Percentiles rank a stretch among this genome's conserved stretches.
Evolutionary conservation across 1,140 invertebrate genomes (phyloP).

Genomic region (Drosophila kohkoa): DNA sequence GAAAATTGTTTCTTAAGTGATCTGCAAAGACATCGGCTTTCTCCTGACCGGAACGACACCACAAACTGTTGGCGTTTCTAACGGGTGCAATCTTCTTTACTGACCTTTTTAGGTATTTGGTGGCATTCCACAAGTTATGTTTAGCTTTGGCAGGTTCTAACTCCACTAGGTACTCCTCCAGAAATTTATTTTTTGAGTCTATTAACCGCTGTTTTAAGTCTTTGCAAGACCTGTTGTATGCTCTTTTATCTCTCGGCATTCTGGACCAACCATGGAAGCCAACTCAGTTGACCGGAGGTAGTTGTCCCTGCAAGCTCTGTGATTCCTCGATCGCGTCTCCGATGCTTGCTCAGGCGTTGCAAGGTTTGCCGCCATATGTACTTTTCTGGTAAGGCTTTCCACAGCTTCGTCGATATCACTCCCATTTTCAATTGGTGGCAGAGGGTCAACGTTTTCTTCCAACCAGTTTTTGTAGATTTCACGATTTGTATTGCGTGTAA

Average conservation of each 20-base stretch:
- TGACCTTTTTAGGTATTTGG: not conserved
- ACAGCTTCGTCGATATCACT: not conserved
- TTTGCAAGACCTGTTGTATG: conserved; percentile 5
- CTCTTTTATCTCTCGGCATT: not conserved
- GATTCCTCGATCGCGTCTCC: no score
- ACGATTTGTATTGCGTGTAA: not conserved
- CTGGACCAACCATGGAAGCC: not conserved
- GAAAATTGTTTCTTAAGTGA: not conserved
- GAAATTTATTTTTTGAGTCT: not conserved
- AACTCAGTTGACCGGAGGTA: not conserved
- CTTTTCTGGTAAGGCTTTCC: not conserved
- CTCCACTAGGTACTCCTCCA: not conserved
- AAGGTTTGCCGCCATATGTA: no score
- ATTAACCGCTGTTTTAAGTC: not conserved
- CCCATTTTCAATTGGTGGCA: not conserved
- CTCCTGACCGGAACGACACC: no score
- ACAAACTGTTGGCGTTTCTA: no score
- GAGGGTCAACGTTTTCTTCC: not conserved
- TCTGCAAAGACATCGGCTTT: not conserved
- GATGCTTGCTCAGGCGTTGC: no score
- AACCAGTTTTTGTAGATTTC: not conserved
- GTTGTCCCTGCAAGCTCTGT: not conserved
- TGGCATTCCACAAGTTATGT: conserved; percentile 3
- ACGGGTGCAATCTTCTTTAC: not conserved
- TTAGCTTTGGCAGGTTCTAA: not conserved